Evolutionary conservation across 2,888 invertebrate species (phyloP), one percentile per base, ranked within the genome.

Genomic region (Cenopis cana): DNA sequence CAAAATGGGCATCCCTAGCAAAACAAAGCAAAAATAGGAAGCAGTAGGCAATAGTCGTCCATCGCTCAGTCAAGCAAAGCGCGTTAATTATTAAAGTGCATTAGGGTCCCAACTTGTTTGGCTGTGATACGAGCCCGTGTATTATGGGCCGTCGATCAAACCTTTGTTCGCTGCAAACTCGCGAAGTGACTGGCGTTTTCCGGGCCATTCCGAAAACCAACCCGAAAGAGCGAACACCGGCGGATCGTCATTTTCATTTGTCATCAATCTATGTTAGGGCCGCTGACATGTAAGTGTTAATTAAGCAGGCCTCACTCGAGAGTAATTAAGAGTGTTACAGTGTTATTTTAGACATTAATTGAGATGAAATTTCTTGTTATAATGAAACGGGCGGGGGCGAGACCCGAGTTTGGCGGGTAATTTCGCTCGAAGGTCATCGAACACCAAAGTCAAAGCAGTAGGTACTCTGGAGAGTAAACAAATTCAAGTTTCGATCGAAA

Each of bases 331-430:
- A 93, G 91, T 93, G 88, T 93, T 89, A 91, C 90, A 89, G 81
- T 93, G 92, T 93, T 91, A 92, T 93, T 93, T 91, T 89, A 90
- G 93, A 93, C 93, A 91, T 93, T 93, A 92, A 93, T 93, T 91
- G 93, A 89, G 92, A 91, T 89, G 90, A 91, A 93, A 92, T 91
- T 92, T 92, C 91, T 89, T 87, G 89, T 87, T 90, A 88, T 89
- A 89, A 91, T 88, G 86, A 89, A 90, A 88, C 81, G 82, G 79
- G 79, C 75, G 77, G 81, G 79, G 75, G 76, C 77, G 81, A 82
- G 80, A 78, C 75, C 76, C 78, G 75, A 78, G 78, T 80, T 83
- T 83, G 82, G 83, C 81, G 80, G 83, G 84, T 88, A 88, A 91
- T 89, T 88, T 89, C 79, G 81, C 84, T 84, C 79, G 85, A 86